Base-by-base conservation (phyloP, 2,888 invertebrate genomes). In the Erynnis tages region DNA sequence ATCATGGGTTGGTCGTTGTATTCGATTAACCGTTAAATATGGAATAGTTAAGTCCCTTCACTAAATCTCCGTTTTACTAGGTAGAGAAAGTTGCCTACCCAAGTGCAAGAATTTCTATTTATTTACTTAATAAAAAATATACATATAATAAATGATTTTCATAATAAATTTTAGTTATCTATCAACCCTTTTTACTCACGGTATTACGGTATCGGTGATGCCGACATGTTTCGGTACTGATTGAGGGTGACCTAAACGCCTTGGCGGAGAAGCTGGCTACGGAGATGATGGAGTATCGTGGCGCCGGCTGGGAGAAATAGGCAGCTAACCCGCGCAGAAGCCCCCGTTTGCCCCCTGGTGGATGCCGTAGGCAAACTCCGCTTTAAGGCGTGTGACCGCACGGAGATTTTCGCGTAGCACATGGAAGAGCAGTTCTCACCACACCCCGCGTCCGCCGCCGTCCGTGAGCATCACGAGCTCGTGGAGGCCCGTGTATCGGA, bases 371-470 rank as follows among this genome's bases (percentile, higher is more conserved):
- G 35, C 1, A 3, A 11, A 5, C 23, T 7, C 1, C 3, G 5
- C 1, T 46, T 10, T n/a, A 6, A 5, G 0, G 25, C 34, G 0
- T 1, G 3, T 0, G 45, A 19, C 7, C 7, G 45, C 4, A 21
- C 45, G n/a, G 21, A 32, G 32, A n/a, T 32, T 4, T 14, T 44
- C 13, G 44, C 21, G 21, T 30, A 32, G 21, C 6, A 16, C 4
- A 7, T 45, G 23, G 23, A 23, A 2, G 34, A 11, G 2, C 45
- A 45, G 23, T 41, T 41, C 16, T 16, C 41, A 1, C 41, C 41
- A 2, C 10, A 29, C 10, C 27, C 27, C 17, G 29, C 29, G 4
- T 5, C 2, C 3, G 4, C 25, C 1, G 25, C 40, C 14, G n/a
- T n/a, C 40, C 14, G 25, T 14, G 25, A 11, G 2, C 40, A 40